Conservation (phyloP, 2,113 vertebrate species). For the Felis catus region F.catus_Fca126_mat1.0 CM031412.1:117990001-117990500, state of each 20-base stretch:
- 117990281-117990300: too few species aligned
- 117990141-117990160: neutral
- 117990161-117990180: neutral
- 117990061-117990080: neutral
- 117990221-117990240: neutral
- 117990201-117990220: neutral
- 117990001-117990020: neutral
- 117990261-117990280: too few species aligned
- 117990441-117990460: too few species aligned
- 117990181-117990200: neutral
- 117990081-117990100: neutral
- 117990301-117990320: too few species aligned
- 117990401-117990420: too few species aligned
- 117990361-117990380: too few species aligned
- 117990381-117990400: too few species aligned
- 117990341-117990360: too few species aligned
- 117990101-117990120: neutral
- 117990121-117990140: neutral
- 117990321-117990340: too few species aligned
- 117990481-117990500: neutral
- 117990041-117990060: constrained; percentile 15
- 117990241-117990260: neutral
- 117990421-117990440: too few species aligned
- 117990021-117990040: neutral
- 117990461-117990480: too few species aligned